Base-by-base conservation (phyloP, 2,797 vertebrate genomes). In the Microctenopoma steveboyesi region DNA sequence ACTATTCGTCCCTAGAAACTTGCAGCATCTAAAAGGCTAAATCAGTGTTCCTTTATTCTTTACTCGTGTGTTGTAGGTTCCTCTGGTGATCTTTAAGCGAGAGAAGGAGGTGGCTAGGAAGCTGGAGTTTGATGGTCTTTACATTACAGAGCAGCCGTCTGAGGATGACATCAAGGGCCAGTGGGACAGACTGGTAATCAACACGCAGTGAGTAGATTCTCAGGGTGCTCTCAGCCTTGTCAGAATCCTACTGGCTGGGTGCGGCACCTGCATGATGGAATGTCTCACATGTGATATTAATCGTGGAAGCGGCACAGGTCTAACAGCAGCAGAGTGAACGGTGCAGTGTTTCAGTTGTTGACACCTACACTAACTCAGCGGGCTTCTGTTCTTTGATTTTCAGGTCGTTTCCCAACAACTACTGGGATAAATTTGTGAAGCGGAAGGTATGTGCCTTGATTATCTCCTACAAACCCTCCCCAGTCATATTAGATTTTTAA, bases 371-470 rank as follows among this genome's bases (percentile, higher is more conserved):
- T 16, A 15, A 47, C 47, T 64, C 1, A 28, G 56, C 3, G 33
- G 30, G 7, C 8, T 63, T 5, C 64, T 69, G 25, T 79, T 4
- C 54, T 74, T 79, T 59, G 75, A 42, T 82, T 75, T 93, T 86
- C 85, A 98, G 96, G 81, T 98, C 96, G 74, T 98, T 98, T 78
- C 97, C 97, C 63, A 98, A 98, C 87, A 98, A 98, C 85, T 98
- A 98, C 72, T 98, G 97, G 97, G 97, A 98, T 82, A 98, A 98
- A 82, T 98, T 98, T 95, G 97, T 98, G 66, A 98, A 98, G 91
- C 95, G 97, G 89, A 98, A 98, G 95, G 97, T 98, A 90, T 78
- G 90, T 86, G 14, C 18, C 2, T 2, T 39, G 14, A 14, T 42
- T 30, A 6, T 28, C 14, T 50, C 8, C 43, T 14, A 22, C 7